Conservation (phyloP, 2,888 invertebrate genomes). For the Lutraria lutraria region DNA sequence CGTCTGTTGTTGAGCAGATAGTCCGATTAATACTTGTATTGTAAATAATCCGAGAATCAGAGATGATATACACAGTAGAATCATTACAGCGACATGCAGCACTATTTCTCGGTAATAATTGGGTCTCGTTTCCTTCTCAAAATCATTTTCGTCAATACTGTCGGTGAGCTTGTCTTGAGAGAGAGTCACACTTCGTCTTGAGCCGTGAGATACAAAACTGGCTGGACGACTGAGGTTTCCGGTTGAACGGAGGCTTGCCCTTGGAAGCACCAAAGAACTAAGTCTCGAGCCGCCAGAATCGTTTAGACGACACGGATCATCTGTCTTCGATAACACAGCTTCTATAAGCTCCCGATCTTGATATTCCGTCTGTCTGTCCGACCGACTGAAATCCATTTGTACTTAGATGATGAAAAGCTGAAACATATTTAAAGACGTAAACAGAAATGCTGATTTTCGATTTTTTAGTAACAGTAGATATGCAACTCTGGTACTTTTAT, state of each 20-base stretch:
- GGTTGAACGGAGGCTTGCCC: slow-evolving; percentile 57
- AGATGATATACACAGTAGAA: slow-evolving; percentile 94
- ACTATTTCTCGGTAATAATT: slow-evolving; percentile 50
- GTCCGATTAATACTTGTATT: slow-evolving; percentile 91
- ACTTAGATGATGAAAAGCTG: not conserved
- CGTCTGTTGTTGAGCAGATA: slow-evolving; percentile 89
- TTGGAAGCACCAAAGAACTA: slow-evolving; percentile 59
- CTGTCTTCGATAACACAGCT: slow-evolving; percentile 80
- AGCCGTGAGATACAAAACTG: slow-evolving; percentile 61
- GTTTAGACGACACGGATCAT: slow-evolving; percentile 62
- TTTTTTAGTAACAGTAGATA: not conserved
- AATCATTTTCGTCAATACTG: not conserved
- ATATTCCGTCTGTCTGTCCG: slow-evolving; percentile 72
- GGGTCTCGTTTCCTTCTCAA: slow-evolving; percentile 28
- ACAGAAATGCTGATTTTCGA: not conserved
- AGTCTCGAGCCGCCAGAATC: slow-evolving; percentile 73
- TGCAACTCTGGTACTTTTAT: not conserved
- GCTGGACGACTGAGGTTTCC: slow-evolving; percentile 77
- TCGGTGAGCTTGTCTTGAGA: slow-evolving; percentile 70
- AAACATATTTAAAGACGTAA: not conserved
- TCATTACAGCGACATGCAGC: slow-evolving; percentile 89
- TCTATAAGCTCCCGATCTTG: slow-evolving; percentile 80
- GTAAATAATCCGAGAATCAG: slow-evolving; percentile 94
- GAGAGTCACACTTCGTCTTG: slow-evolving; percentile 63
- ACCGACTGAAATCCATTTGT: slow-evolving; percentile 67